Evolutionary conservation across 2,888 invertebrate genomes (phyloP).

Genomic region (Sipunculus nudus): DNA sequence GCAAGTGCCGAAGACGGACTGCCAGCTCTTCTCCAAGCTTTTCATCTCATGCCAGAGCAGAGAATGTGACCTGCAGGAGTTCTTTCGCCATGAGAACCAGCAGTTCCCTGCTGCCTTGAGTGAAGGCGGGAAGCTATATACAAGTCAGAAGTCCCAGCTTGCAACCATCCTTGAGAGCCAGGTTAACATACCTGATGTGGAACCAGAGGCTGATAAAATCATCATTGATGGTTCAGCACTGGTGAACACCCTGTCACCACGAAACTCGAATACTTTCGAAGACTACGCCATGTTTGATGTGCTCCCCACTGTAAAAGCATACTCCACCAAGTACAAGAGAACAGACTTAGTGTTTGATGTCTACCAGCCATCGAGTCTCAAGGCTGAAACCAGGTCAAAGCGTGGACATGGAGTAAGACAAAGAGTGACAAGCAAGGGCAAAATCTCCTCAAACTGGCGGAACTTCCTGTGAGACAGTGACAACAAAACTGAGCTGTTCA

Average conservation of each 20-base stretch:
- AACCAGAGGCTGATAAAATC: slow-evolving; percentile 19
- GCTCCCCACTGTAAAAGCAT: slow-evolving; percentile 8
- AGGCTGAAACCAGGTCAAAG: slow-evolving; percentile 27
- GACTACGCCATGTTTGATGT: slow-evolving; percentile 24
- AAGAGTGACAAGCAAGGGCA: slow-evolving; percentile 22
- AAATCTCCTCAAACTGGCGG: slow-evolving; percentile 31
- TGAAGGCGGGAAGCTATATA: slow-evolving; percentile 29
- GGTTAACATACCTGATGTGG: slow-evolving; percentile 13
- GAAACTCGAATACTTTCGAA: slow-evolving; percentile 22
- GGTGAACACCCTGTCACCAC: slow-evolving; percentile 18
- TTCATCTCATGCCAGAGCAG: slow-evolving; percentile 32
- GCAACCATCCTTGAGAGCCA: slow-evolving; percentile 17
- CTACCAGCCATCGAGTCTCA: slow-evolving; percentile 15
- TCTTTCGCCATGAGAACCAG: slow-evolving; percentile 35
- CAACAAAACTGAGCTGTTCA: slow-evolving; percentile 35
- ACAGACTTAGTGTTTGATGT: slow-evolving; percentile 33
- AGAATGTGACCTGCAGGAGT: slow-evolving; percentile 24
- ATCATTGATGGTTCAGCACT: slow-evolving; percentile 27
- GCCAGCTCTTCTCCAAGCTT: slow-evolving; percentile 24
- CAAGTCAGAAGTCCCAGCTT: slow-evolving; percentile 29
- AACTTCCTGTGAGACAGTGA: slow-evolving; percentile 21
- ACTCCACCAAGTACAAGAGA: slow-evolving; percentile 19
- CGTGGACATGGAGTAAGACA: slow-evolving; percentile 22
- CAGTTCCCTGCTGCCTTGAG: slow-evolving; percentile 28
- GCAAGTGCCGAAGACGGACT: slow-evolving; percentile 16